A percentile compares a stretch with the other conserved stretches of the same genome.
These are phyloP conservation scores for Podabrus alpinus DNA, from an alignment of 2,888 invertebrate species.

Conservation along the genomic window DNA sequence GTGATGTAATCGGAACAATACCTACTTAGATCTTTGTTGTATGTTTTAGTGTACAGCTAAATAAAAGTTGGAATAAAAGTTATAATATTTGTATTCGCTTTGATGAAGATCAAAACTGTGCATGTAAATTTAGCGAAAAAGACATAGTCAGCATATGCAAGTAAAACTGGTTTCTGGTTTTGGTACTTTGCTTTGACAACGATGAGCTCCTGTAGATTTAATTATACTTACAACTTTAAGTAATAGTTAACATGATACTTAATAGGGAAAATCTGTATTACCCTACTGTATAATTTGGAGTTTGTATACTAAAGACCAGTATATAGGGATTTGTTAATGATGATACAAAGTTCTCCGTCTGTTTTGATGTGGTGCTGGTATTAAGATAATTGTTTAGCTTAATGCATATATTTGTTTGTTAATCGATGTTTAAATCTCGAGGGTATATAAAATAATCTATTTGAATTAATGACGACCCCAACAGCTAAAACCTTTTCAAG, in stretches of 20 bases:
- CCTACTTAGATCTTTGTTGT: neutral
- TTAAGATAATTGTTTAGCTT: constrained; percentile 16
- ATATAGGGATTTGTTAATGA: constrained; percentile 20
- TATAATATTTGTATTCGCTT: neutral
- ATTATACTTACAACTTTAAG: neutral
- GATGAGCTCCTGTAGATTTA: neutral
- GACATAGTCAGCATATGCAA: neutral
- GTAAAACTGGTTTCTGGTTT: neutral
- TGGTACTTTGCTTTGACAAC: neutral
- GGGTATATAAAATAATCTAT: constrained; percentile 12
- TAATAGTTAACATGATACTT: neutral
- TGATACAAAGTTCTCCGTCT: constrained; percentile 10
- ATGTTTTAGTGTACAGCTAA: no score
- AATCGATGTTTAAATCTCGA: constrained; percentile 15
- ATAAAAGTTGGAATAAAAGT: no score
- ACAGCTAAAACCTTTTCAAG: neutral
- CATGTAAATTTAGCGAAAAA: neutral
- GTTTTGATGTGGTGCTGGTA: constrained; percentile 16
- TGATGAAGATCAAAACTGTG: neutral
- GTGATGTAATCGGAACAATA: no score
- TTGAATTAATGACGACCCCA: constrained; percentile 5
- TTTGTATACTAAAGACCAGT: constrained; percentile 11
- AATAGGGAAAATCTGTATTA: neutral
- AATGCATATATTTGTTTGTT: constrained; percentile 13
- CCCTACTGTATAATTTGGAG: neutral